These are phyloP conservation scores for Drosophila nikananu DNA, from an alignment of 1,140 invertebrate species.

Conservation along the genomic window DNA sequence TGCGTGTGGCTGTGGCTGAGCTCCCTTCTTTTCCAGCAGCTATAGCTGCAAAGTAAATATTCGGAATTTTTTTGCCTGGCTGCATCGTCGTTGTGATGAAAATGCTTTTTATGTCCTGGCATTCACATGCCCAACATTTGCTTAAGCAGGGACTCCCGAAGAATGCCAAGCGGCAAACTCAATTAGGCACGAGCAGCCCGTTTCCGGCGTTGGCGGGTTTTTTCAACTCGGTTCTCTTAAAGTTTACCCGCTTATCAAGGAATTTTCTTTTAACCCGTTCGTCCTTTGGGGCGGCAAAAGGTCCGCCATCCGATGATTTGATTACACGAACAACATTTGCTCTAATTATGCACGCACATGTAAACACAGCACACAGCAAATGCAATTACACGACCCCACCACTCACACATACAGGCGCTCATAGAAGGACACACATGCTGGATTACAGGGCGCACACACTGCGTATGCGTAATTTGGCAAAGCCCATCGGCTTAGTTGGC, in stretches of 20 bases:
- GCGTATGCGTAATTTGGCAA: constrained; percentile 74
- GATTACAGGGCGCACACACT: constrained; percentile 68
- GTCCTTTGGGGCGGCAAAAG: constrained; percentile 28
- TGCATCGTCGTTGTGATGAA: constrained; percentile 64
- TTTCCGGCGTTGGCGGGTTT: background rate
- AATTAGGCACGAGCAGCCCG: constrained; percentile 65
- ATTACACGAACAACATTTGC: constrained; percentile 76
- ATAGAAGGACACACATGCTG: constrained; percentile 17
- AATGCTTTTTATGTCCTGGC: constrained; percentile 66
- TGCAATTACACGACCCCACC: constrained; percentile 68
- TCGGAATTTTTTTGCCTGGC: constrained; percentile 38
- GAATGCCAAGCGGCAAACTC: constrained; percentile 57
- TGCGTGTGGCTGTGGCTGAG: constrained; percentile 11
- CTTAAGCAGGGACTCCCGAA: constrained; percentile 13
- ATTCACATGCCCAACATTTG: constrained; percentile 59
- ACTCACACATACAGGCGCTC: constrained; percentile 14
- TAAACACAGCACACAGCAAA: constrained; percentile 68
- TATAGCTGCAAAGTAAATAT: constrained; percentile 49
- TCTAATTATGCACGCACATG: constrained; percentile 82
- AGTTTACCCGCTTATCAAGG: constrained; percentile 37
- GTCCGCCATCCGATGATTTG: constrained; percentile 64
- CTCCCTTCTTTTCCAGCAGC: constrained; percentile 18
- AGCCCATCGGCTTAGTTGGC: constrained; percentile 42
- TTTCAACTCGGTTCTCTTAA: constrained; percentile 26
- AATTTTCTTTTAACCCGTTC: constrained; percentile 17